phyloP scores from a whole-genome alignment of 2,113 vertebrate species.

The Azemiops feae region DNA sequence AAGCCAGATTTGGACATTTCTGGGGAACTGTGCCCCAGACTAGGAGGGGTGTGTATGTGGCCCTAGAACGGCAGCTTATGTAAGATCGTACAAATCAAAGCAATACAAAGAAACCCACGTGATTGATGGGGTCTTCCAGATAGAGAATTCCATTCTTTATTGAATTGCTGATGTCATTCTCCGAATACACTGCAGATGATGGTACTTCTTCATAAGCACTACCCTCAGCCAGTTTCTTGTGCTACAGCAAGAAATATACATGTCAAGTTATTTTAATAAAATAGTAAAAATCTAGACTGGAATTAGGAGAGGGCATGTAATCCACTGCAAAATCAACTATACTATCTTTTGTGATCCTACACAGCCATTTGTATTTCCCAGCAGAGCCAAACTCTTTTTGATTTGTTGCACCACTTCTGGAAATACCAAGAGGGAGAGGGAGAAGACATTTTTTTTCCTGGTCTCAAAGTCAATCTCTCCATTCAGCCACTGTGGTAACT shows the following conservation, averaged over 20 bases:
- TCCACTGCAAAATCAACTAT: not conserved
- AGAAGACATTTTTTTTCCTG: not conserved
- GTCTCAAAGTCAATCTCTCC: not conserved
- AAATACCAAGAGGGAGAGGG: not conserved
- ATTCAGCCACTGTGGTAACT: not conserved
- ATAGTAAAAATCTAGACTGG: not conserved
- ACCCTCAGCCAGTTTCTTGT: conserved; percentile 98
- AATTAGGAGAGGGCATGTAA: not conserved
- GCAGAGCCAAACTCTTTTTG: not conserved
- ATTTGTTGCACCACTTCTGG: not conserved
- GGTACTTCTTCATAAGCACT: conserved; percentile 96
- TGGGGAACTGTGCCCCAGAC: not conserved
- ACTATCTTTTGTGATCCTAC: not conserved
- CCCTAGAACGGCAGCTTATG: not conserved
- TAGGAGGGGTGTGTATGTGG: not conserved
- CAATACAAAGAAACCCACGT: conserved; percentile 63
- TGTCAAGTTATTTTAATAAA: conserved; percentile 13
- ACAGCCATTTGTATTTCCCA: not conserved
- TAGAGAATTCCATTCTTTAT: conserved; percentile 98
- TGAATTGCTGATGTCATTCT: conserved; percentile 99
- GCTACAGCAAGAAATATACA: conserved; percentile 62
- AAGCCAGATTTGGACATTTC: not conserved
- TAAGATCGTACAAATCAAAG: not conserved
- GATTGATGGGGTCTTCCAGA: conserved; percentile 96
- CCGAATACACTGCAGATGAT: conserved; percentile 87